Base-by-base conservation (phyloP, 1,140 invertebrate genomes). In the Spodoptera frugiperda region DNA sequence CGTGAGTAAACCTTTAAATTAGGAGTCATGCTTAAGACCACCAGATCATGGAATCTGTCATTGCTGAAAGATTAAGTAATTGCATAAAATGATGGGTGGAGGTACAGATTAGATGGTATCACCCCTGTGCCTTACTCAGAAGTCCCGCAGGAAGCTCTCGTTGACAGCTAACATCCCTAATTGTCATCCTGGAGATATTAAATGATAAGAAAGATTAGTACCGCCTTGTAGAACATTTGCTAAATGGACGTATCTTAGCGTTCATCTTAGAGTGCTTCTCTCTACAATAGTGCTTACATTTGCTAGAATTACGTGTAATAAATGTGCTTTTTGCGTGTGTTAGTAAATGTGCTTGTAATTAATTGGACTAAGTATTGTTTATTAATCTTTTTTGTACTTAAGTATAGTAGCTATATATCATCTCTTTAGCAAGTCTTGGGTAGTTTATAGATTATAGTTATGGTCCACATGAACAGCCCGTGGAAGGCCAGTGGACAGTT, bases 111-210 rank as follows among this genome's bases (percentile, higher is more conserved):
- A 39, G 33, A 39, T 39, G 6, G 33, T 39, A 39, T 39, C 33
- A 39, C 33, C 33, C 33, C 33, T 54, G 17, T 19, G 19, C 53
- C 6, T 19, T 19, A 14, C 19, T 57, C 9, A 30, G 14, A 6
- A 1, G 12, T 57, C 21, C 21, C 10, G 11, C 15, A 17, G 49
- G 39, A 19, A 63, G 59, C 15, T 63, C 1, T 17, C 8, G 59
- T 15, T 63, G 63, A 67, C 44, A 67, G 12, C 17, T 30, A 25
- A 67, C 63, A 49, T 67, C 63, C 63, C 19, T 25, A 48, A 67
- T 49, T 67, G 63, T 49, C 21, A 21, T 49, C 63, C 4, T 6
- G 11, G 49, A 49, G 63, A 67, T 21, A 49, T 21, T 15, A 19
- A 9, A 67, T n/a, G 19, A 49, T 67, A 49, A 48, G 11, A 14